A percentile compares a stretch with the other conserved stretches of the same genome.
These are phyloP conservation scores for Elaphurus davidianus DNA, from an alignment of 2,113 vertebrate genomes.

Conservation along the genomic window DNA sequence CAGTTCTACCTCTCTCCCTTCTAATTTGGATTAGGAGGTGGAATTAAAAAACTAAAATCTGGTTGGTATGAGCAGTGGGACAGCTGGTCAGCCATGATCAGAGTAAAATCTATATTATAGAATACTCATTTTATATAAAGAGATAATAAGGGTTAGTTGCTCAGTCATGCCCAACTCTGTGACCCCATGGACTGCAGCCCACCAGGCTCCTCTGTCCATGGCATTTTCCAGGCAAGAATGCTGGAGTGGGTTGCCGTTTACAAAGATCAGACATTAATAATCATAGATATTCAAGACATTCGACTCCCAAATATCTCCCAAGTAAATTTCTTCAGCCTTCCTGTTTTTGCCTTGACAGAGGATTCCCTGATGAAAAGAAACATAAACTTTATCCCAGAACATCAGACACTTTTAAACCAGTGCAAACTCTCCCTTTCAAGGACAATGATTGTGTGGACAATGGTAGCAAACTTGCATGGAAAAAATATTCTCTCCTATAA, in stretches of 20 bases:
- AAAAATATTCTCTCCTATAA: not conserved
- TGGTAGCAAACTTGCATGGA: not conserved
- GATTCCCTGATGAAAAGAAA: not conserved
- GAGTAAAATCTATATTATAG: not conserved
- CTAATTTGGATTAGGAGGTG: not conserved
- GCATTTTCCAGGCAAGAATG: not conserved
- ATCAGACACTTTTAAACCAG: not conserved
- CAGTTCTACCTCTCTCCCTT: not conserved
- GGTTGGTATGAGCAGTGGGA: not conserved
- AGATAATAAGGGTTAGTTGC: not conserved
- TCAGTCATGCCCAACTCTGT: accelerated
- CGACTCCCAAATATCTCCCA: not conserved
- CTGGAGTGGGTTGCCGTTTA: not conserved
- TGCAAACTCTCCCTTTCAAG: not conserved
- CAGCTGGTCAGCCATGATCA: not conserved
- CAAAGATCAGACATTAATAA: not conserved
- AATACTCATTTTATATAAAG: not conserved
- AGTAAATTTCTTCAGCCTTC: not conserved
- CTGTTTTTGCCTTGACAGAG: not conserved
- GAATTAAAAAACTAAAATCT: not conserved
- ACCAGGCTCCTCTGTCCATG: not conserved
- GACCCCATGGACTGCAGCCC: not conserved
- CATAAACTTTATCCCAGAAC: not conserved
- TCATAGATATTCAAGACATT: not conserved
- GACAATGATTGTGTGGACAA: not conserved